These are phyloP conservation scores for Atherinosoma microstoma DNA, from an alignment of 2,797 vertebrate species.

Conservation along the genomic window DNA sequence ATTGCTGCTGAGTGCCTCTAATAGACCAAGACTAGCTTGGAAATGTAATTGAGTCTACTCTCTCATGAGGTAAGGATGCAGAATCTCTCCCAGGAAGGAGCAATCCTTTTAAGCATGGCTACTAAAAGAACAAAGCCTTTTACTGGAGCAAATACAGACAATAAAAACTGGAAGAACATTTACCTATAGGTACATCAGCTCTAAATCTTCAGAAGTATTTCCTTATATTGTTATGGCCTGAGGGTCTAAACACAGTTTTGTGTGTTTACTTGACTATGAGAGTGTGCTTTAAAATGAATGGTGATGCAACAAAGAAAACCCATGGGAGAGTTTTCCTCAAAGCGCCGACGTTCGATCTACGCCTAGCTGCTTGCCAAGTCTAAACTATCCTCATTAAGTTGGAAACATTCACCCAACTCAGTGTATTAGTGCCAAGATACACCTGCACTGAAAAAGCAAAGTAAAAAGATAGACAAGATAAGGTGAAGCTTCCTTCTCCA, in stretches of 20 bases:
- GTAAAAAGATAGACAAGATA: conserved; percentile 16
- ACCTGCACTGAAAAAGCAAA: conserved; percentile 37
- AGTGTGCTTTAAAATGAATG: conserved; percentile 61
- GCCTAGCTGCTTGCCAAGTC: conserved; percentile 66
- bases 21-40: conserved; percentile 8
- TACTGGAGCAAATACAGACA: conserved; percentile 34
- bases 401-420: conserved; percentile 63
- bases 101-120: conserved; percentile 25
- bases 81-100: conserved; percentile 25
- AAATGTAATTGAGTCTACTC: conserved; percentile 28
- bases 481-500: conserved; percentile 13
- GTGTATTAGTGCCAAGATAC: conserved; percentile 62
- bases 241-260: conserved; percentile 19
- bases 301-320: conserved; percentile 69
- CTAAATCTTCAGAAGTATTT: conserved; percentile 33
- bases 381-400: conserved; percentile 78
- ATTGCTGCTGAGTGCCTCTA: conserved; percentile 23
- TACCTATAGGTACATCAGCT: conserved; percentile 26
- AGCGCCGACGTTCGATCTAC: conserved; percentile 68
- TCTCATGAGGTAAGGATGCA: conserved; percentile 17
- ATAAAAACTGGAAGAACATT: conserved; percentile 49
- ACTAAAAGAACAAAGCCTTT: conserved; percentile 35
- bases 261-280: conserved; percentile 33
- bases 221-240: conserved; percentile 10
- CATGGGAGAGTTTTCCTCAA: conserved; percentile 71